phyloP scores from a whole-genome alignment of 1,140 invertebrate genomes.

The Portunus trituberculatus region DNA sequence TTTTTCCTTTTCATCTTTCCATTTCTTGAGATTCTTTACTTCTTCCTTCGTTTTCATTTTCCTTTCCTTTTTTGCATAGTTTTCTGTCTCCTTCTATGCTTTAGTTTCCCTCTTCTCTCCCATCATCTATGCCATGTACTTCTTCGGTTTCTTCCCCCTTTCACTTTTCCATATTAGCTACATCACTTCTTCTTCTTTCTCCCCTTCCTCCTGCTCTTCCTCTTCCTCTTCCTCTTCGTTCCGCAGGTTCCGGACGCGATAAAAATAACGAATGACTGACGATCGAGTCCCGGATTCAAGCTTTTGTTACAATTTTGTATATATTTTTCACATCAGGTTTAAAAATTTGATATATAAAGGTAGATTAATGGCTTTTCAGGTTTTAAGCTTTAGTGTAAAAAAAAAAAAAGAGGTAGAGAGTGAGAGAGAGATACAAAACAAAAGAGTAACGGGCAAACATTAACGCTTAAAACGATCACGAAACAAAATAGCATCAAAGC shows the following conservation, averaged over 20 bases:
- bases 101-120: no score
- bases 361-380: constrained; percentile 14
- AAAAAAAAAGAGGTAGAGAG: neutral
- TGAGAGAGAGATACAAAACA: neutral
- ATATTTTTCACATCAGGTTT: constrained; percentile 12
- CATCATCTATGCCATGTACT: no score
- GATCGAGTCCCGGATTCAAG: neutral
- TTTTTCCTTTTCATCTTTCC: no score
- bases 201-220: no score
- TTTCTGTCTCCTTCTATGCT: no score
- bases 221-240: no score
- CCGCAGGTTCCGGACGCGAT: neutral
- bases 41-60: no score
- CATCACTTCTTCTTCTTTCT: no score
- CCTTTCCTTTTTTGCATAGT: no score
- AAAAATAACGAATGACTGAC: neutral
- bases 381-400: neutral
- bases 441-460: constrained; percentile 11
- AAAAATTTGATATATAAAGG: constrained; percentile 24
- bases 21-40: no score
- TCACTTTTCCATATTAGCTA: no score
- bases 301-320: neutral
- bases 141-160: no score
- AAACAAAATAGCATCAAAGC: neutral
- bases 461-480: constrained; percentile 3